phyloP scores from a whole-genome alignment of 2,113 vertebrate species.

The Notothenia rossii region DNA sequence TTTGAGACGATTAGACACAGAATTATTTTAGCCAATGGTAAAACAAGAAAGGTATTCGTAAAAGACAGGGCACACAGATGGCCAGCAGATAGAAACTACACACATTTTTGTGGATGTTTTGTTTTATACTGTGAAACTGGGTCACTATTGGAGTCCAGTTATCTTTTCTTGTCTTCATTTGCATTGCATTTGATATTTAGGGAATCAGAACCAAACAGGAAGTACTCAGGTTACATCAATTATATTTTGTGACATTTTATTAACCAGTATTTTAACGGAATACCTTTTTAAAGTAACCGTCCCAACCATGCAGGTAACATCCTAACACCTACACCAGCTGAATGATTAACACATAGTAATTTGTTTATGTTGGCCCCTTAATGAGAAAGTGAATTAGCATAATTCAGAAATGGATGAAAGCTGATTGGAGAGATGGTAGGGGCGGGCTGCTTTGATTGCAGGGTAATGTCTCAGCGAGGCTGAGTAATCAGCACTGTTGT shows the following conservation, averaged over 20 bases:
- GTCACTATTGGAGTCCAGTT: too few species aligned
- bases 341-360: conserved; percentile 15
- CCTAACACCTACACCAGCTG: not conserved
- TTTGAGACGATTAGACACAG: conserved; percentile 16
- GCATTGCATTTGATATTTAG: too few species aligned
- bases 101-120: too few species aligned
- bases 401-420: conserved; percentile 48
- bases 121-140: too few species aligned
- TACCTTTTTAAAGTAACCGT: too few species aligned
- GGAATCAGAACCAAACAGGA: too few species aligned
- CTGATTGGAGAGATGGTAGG: conserved; percentile 54
- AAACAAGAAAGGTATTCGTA: not conserved
- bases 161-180: too few species aligned
- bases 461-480: conserved; percentile 23
- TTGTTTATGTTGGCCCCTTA: conserved; percentile 50
- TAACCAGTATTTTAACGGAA: too few species aligned
- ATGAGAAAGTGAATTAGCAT: conserved; percentile 48
- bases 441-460: conserved; percentile 46
- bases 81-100: not conserved
- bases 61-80: not conserved
- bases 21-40: not conserved
- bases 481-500: conserved; percentile 42
- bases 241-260: too few species aligned
- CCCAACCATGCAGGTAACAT: not conserved
- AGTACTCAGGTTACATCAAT: too few species aligned